Percentiles rank a stretch among this genome's conserved stretches.
Conservation (phyloP, 1,140 invertebrate genomes). For the Trypoxylus dichotomus region DNA sequence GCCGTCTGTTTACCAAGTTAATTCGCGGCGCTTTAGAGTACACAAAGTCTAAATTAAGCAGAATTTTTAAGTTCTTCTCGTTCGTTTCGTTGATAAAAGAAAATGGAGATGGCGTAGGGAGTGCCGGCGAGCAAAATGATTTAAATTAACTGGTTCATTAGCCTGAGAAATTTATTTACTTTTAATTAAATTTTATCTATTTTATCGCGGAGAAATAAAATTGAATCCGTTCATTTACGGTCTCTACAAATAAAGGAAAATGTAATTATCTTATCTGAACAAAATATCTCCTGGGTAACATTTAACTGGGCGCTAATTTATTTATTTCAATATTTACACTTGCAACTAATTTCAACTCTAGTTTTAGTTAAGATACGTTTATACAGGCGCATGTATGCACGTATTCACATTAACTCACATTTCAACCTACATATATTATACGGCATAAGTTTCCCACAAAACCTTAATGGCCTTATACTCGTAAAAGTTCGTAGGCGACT, state of each 20-base stretch:
- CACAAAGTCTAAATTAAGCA: conserved; percentile 19
- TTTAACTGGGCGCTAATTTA: conserved; percentile 9
- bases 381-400: not conserved
- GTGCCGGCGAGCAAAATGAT: conserved; percentile 19
- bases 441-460: too few relatives aligned
- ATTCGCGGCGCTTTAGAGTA: conserved; percentile 9
- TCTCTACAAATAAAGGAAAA: conserved; percentile 20
- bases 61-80: conserved; percentile 21
- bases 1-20: conserved; percentile 18
- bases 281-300: conserved; percentile 9
- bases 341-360: not conserved
- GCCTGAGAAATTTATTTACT: conserved; percentile 31
- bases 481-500: too few relatives aligned
- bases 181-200: conserved; percentile 32
- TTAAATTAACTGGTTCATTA: conserved; percentile 32
- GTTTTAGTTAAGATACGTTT: conserved; percentile 3
- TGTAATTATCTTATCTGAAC: conserved; percentile 31
- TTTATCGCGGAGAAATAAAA: conserved; percentile 28
- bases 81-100: conserved; percentile 2
- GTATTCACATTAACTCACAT: not conserved
- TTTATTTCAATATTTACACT: conserved; percentile 22
- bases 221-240: conserved; percentile 31
- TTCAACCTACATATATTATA: too few relatives aligned
- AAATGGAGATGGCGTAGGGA: not conserved
- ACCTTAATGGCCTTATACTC: too few relatives aligned